Conservation (phyloP, 1,140 invertebrate genomes). For the Wiebesia pumilae region DNA sequence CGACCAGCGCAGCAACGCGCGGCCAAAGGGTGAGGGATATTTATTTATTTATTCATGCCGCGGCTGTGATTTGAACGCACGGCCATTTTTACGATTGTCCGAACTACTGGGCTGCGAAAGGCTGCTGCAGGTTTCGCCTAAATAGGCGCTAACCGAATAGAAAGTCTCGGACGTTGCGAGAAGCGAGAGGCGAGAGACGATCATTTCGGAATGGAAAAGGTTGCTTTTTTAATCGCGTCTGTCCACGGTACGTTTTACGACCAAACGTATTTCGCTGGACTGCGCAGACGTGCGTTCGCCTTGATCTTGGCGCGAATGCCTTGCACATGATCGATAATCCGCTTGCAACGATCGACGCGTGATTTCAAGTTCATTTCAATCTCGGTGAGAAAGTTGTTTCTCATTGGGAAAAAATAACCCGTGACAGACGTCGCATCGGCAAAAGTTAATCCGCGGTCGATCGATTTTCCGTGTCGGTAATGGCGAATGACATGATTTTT, state of each 20-base stretch:
- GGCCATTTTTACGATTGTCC: conserved; percentile 15
- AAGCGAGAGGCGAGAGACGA: neutral
- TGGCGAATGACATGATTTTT: neutral
- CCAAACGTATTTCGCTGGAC: neutral
- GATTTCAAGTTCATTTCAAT: no score
- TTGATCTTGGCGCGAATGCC: neutral
- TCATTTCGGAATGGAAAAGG: neutral
- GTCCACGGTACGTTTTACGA: neutral
- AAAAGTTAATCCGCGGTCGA: no score
- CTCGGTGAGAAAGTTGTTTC: no score
- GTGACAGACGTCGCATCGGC: no score
- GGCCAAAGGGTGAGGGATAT: neutral
- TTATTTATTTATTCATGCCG: conserved; percentile 49
- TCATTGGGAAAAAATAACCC: no score
- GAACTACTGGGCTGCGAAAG: neutral
- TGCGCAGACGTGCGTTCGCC: neutral
- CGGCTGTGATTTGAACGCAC: neutral
- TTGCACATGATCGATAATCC: neutral
- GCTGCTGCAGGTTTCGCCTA: neutral
- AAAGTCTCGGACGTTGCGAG: neutral
- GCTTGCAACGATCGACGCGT: neutral
- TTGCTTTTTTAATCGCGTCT: neutral
- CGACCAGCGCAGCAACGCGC: conserved; percentile 10
- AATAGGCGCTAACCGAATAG: neutral
- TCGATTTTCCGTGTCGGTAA: neutral